Base-by-base conservation (phyloP, 23 tunicate genomes). In the Corella eumyota region DNA sequence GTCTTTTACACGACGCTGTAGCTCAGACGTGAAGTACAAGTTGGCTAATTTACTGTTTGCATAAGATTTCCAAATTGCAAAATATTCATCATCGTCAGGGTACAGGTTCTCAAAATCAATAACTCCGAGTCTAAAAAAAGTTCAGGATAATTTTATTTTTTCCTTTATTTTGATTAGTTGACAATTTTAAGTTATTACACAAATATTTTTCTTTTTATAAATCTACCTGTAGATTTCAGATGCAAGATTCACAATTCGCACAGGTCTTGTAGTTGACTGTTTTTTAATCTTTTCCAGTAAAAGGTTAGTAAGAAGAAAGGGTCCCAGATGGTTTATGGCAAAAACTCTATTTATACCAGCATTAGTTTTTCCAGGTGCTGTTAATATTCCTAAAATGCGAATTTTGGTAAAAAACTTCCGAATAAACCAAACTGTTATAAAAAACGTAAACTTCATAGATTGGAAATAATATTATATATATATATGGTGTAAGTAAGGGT, bases 261-360 rank as follows among this genome's bases (percentile, higher is more conserved):
- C 88, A 3, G 88, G 77, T 4, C 78, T 27, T 32, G 24, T 13
- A 26, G 44, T 58, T 25, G 88, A 79, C 31, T 70, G 72, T 27
- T 61, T 36, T 60, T 78, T 78, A 72, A 88, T 60, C 60, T 80
- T 60, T n/a, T 72, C 70, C 25, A 78, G 40, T 15, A 88, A 63
- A 25, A 88, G 50, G 54, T 88, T 73, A 30, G 96, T 88, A 5
- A 88, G 66, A 19, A 79, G 66, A 62, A 88, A 88, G 45, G 76
- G 96, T 2, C 96, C 87, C 9, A 88, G 54, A 37, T 88, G 88
- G 32, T 88, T 88, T 27, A 73, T 59, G 11, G 81, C 81, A 61
- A 78, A 73, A 38, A 76, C 40, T 48, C 54, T 73, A 34, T 70
- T 79, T 9, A 72, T 26, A 3, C 88, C 96, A 46, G 74, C 36